Evolutionary conservation across 2,888 invertebrate species (phyloP).

Genomic region (Mesodorylaimus sp.): DNA sequence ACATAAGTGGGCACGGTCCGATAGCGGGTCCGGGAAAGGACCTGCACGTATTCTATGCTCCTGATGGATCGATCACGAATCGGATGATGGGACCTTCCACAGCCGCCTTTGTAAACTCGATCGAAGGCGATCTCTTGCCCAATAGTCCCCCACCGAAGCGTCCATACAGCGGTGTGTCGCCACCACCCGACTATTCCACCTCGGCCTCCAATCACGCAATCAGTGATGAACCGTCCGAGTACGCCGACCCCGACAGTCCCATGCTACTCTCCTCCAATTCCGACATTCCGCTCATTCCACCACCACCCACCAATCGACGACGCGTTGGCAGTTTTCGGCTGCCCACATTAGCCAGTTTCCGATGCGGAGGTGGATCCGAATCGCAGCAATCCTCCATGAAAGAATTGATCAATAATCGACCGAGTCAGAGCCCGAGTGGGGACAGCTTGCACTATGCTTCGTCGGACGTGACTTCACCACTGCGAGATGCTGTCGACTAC

Average conservation of each 20-base stretch:
- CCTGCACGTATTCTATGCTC: no score
- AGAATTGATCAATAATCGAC: background rate
- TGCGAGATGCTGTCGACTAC: background rate
- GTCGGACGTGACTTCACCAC: background rate
- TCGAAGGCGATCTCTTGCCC: background rate
- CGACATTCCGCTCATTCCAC: no score
- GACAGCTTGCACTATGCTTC: slow-evolving; percentile 2
- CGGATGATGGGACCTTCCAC: no score
- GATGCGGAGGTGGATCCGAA: background rate
- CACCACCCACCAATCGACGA: no score
- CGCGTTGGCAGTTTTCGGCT: no score
- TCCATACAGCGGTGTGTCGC: background rate
- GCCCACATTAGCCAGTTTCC: background rate
- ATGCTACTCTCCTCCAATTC: no score
- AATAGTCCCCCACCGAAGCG: background rate
- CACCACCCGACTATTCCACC: background rate
- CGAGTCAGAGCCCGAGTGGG: background rate
- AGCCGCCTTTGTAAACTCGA: background rate
- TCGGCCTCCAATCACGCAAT: no score
- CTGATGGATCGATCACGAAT: no score
- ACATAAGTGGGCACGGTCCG: no score
- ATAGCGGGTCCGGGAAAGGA: no score
- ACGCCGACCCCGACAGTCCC: slow-evolving; percentile 2
- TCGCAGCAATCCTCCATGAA: background rate
- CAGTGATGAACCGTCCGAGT: background rate